Evolutionary conservation across 2,888 invertebrate genomes (phyloP).

Genomic region (Meiosimyza platycephala): DNA sequence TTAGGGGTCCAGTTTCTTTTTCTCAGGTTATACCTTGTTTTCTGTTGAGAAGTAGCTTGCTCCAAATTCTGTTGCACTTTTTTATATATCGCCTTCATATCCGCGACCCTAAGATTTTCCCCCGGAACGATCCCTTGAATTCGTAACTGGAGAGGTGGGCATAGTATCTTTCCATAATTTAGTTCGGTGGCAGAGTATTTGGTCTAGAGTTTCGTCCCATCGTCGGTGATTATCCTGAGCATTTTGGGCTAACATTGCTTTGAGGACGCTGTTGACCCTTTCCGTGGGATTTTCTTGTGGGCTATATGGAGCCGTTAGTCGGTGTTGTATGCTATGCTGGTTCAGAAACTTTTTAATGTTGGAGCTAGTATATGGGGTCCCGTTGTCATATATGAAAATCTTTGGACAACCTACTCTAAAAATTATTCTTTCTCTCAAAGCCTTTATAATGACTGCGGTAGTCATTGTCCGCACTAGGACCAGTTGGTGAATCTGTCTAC

Average conservation of each 20-base stretch:
- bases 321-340: neutral
- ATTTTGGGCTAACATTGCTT: too few relatives aligned
- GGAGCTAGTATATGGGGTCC: slow-evolving; percentile 23
- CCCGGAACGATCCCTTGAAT: too few relatives aligned
- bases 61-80: too few relatives aligned
- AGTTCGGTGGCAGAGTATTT: too few relatives aligned
- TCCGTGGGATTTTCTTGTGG: neutral
- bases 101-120: too few relatives aligned
- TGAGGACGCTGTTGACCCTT: neutral
- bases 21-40: too few relatives aligned
- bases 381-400: slow-evolving; percentile 26
- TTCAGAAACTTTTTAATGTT: neutral
- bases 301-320: neutral
- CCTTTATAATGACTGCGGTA: neutral
- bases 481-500: slow-evolving; percentile 1
- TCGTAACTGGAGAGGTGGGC: neutral
- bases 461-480: neutral
- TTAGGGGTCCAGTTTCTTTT: neutral
- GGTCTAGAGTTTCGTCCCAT: neutral
- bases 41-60: too few relatives aligned
- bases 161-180: too few relatives aligned
- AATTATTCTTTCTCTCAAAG: neutral
- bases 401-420: slow-evolving; percentile 13
- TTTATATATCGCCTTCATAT: too few relatives aligned
- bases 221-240: too few relatives aligned